phyloP scores from a whole-genome alignment of 1,140 invertebrate species.

The Lepeophtheirus salmonis region DNA sequence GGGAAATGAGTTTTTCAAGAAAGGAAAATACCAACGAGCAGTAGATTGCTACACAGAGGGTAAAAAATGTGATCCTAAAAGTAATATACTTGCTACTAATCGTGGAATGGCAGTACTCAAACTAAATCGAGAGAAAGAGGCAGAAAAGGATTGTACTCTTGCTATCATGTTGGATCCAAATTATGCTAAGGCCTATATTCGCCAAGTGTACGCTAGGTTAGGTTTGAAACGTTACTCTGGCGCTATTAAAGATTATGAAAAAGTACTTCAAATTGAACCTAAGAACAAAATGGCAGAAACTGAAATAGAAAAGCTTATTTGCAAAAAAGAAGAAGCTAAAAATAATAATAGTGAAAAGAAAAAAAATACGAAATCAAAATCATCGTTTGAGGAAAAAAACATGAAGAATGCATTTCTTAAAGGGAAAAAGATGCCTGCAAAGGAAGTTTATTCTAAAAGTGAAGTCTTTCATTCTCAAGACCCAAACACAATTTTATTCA shows the following conservation, averaged over 20 bases:
- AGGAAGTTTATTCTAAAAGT: no score
- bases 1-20: slow-evolving; percentile 61
- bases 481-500: no score
- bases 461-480: no score
- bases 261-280: slow-evolving; percentile 47
- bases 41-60: slow-evolving; percentile 57
- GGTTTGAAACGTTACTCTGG: slow-evolving; percentile 37
- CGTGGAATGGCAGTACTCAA: slow-evolving; percentile 67
- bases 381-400: not conserved
- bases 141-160: slow-evolving; percentile 51
- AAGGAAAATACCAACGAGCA: slow-evolving; percentile 52
- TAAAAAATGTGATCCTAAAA: slow-evolving; percentile 48
- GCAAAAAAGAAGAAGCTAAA: slow-evolving; percentile 28
- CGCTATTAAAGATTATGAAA: slow-evolving; percentile 44
- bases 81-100: slow-evolving; percentile 66
- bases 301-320: slow-evolving; percentile 38
- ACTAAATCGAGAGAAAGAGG: slow-evolving; percentile 52
- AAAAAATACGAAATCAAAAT: not conserved
- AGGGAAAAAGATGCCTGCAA: slow-evolving; percentile 20
- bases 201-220: slow-evolving; percentile 46
- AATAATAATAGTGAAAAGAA: no score
- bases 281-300: slow-evolving; percentile 40
- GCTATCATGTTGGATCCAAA: slow-evolving; percentile 47
- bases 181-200: slow-evolving; percentile 58
- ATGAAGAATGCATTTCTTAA: slow-evolving; percentile 17